Conservation (phyloP, 2,797 vertebrate species). For the Prunella strophiata region DNA sequence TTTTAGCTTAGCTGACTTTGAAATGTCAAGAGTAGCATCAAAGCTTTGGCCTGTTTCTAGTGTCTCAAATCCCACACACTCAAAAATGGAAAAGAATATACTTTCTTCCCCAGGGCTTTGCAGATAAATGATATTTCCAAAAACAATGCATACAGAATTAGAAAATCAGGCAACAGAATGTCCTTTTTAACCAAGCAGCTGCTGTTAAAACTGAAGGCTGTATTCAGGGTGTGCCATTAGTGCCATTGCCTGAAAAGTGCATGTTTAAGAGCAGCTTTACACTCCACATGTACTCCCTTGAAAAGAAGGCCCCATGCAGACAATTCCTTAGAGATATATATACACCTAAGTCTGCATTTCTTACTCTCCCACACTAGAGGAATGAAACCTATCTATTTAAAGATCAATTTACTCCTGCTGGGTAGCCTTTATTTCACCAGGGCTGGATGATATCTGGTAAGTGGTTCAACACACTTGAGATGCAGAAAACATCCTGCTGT, state of each 20-base stretch:
- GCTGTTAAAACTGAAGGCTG: neutral
- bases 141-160: neutral
- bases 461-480: neutral
- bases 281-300: neutral
- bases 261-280: neutral
- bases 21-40: slow-evolving; percentile 1
- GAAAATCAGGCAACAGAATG: neutral
- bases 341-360: neutral
- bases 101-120: neutral
- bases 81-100: neutral
- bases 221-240: neutral
- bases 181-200: neutral
- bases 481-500: neutral
- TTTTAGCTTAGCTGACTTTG: neutral
- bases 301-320: neutral
- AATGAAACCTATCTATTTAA: neutral
- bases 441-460: neutral
- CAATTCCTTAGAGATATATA: neutral
- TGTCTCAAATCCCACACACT: neutral
- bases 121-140: neutral
- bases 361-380: neutral
- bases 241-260: neutral
- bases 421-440: neutral
- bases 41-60: neutral
- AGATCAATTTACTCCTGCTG: neutral